Percentiles rank a stretch among this genome's conserved stretches.
Conservation (phyloP, 2,888 invertebrate genomes). For the Diplazon laetatorius region DNA sequence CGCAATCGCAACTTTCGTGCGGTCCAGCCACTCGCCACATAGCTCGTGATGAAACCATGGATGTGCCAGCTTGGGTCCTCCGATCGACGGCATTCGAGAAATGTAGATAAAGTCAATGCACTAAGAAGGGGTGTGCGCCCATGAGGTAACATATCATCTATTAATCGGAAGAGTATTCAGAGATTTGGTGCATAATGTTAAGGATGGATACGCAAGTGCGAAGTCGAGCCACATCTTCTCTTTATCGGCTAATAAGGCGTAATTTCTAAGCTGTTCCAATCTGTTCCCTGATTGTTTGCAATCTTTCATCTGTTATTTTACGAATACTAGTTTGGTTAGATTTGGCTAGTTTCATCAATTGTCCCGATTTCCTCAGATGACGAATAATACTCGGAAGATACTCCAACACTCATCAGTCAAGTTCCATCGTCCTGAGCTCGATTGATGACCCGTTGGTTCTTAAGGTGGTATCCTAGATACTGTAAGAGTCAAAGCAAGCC, state of each 20-base stretch:
- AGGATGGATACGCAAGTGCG: not conserved
- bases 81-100: conserved; percentile 43
- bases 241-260: not conserved
- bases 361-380: no score
- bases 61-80: conserved; percentile 35
- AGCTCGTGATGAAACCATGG: conserved; percentile 11
- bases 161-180: conserved; percentile 26
- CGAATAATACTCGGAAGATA: no score
- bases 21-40: conserved; percentile 22
- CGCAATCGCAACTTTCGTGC: conserved; percentile 47
- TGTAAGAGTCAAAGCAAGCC: no score
- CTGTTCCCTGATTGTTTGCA: no score
- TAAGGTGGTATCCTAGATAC: no score
- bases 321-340: no score
- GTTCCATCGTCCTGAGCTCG: no score
- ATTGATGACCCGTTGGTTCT: no score
- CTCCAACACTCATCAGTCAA: no score
- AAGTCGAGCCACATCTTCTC: conserved; percentile 1
- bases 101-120: conserved; percentile 31
- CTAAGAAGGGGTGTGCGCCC: not conserved
- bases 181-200: conserved; percentile 1
- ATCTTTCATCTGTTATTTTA: no score
- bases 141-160: conserved; percentile 22
- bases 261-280: no score
- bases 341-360: no score